Evolutionary conservation across 2,113 vertebrate genomes (phyloP), one percentile per base, ranked within the genome.

Genomic region (Xiphophorus hellerii): DNA sequence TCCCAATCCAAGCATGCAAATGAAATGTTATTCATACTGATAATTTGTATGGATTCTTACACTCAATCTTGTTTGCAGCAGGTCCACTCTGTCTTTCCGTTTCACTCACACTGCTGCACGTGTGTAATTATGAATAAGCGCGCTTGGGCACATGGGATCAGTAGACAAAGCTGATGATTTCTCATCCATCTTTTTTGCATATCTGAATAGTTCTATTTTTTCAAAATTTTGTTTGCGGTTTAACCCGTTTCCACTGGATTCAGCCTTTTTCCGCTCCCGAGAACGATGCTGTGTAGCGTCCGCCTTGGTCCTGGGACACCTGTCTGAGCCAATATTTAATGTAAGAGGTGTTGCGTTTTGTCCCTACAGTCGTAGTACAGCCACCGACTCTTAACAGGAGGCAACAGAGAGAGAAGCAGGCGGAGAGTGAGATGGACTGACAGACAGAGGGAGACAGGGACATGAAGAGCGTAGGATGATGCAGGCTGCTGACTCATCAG

Each of bases 401-500:
- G 35, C 70, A 76, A 42, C 27, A n/a, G 28, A 68, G 27, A 70
- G 62, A 71, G 39, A 76, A 66, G 83, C 37, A 62, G 63, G 22
- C 64, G 54, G 70, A 69, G 65, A 73, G 73, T 17, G 71, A 84
- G 79, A 84, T 76, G 28, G 65, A 60, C 67, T 25, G 79, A 64
- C 27, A 6, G 51, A 77, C 48, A 77, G 63, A 73, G 5, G 60
- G 66, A 82, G 73, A 66, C 6, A 37, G 71, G 69, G 76, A 62
- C 74, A 85, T 71, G 76, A 77, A 81, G 76, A 72, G 83, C 48
- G 66, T 83, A 71, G 80, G 87, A 81, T 81, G 80, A 83, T 86
- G 87, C 75, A 78, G 81, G 85, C 81, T 79, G 84, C 86, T 92
- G 90, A 91, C 87, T 92, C 92, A 91, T 92, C 85, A 89, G 28